phyloP scores from a whole-genome alignment of 2,888 invertebrate species.

The Osmoderma eremita region DNA sequence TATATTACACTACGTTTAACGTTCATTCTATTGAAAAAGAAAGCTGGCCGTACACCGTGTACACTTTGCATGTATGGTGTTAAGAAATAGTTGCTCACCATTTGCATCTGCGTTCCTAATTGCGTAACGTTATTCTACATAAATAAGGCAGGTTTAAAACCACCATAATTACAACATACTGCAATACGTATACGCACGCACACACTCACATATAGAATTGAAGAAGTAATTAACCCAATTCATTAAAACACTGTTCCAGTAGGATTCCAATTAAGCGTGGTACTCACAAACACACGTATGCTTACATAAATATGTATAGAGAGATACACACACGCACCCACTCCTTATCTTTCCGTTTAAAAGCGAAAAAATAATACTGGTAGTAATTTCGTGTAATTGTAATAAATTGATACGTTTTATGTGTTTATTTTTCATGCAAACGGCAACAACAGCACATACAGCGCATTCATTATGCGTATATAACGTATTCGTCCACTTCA shows the following conservation, averaged over 20 bases:
- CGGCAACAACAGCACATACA: conserved; percentile 11
- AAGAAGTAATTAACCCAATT: conserved; percentile 37
- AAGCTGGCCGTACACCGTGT: not conserved
- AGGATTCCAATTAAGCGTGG: conserved; percentile 33
- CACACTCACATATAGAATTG: conserved; percentile 22
- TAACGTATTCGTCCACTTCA: conserved; percentile 26
- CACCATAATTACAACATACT: conserved; percentile 34
- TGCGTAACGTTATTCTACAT: conserved; percentile 37
- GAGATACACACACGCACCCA: not conserved
- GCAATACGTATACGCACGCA: conserved; percentile 2
- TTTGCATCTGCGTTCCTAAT: conserved; percentile 36
- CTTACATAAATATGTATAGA: not conserved
- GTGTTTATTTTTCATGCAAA: conserved; percentile 33
- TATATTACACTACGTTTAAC: not conserved
- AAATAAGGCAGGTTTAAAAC: conserved; percentile 34
- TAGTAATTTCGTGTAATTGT: conserved; percentile 36
- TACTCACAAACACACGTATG: not conserved
- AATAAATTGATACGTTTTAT: conserved; percentile 36
- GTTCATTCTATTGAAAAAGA: not conserved
- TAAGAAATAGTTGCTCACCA: conserved; percentile 31
- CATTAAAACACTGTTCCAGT: conserved; percentile 35
- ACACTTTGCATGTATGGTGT: conserved; percentile 12
- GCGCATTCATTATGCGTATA: not conserved
- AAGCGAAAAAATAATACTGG: conserved; percentile 32
- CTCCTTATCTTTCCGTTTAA: conserved; percentile 28